A percentile compares a stretch with the other conserved stretches of the same genome.
Evolutionary conservation across 2,888 invertebrate species (phyloP).

Genomic region (Synergus umbraculus): DNA sequence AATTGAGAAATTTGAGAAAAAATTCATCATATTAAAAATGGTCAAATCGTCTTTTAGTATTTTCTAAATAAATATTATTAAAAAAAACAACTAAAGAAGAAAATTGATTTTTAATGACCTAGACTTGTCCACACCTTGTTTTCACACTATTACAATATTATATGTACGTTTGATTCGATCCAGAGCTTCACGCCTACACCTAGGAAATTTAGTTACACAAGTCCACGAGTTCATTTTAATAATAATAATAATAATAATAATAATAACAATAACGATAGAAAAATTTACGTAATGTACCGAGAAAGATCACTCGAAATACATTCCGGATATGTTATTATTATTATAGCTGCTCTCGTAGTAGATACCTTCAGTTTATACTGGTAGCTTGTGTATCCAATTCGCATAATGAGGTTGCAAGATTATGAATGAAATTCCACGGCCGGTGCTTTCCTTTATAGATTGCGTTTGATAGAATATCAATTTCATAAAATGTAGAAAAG

Average conservation of each 20-base stretch:
- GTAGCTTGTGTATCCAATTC: slow-evolving; percentile 26
- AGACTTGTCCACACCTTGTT: background rate
- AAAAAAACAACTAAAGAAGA: background rate
- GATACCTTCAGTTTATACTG: slow-evolving; percentile 3
- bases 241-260: slow-evolving; percentile 4
- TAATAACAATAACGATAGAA: background rate
- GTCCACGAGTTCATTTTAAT: background rate
- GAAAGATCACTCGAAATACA: slow-evolving; percentile 42
- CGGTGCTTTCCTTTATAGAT: slow-evolving; percentile 5
- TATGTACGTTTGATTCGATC: background rate
- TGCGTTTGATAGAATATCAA: background rate
- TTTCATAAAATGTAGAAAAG: background rate
- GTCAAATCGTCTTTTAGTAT: background rate
- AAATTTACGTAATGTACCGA: slow-evolving; percentile 43
- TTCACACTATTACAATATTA: background rate
- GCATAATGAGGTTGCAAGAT: slow-evolving; percentile 38
- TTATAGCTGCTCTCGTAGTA: background rate
- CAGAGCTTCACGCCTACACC: background rate
- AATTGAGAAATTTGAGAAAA: background rate
- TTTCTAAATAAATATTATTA: background rate
- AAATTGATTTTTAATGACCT: background rate
- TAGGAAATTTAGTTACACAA: slow-evolving; percentile 3
- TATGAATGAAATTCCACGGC: slow-evolving; percentile 35
- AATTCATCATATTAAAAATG: background rate
- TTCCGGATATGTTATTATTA: slow-evolving; percentile 42